Evolutionary conservation across 2,797 vertebrate species (phyloP).

Genomic region (Etheostoma nigrum): DNA sequence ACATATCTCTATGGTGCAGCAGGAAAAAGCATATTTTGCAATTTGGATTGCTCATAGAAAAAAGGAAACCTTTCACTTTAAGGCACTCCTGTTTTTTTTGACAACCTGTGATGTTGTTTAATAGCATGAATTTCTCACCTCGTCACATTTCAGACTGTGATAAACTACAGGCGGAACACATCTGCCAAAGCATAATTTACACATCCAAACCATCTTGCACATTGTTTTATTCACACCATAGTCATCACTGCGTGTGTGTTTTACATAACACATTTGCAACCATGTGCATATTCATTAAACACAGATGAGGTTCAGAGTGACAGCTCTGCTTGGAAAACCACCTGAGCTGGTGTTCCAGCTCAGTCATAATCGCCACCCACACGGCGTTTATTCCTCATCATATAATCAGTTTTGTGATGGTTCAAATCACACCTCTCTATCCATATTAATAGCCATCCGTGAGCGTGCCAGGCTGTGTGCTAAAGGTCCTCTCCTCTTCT

Average conservation of each 20-base stretch:
- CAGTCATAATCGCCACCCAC: constrained; percentile 44
- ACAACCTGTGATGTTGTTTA: not conserved
- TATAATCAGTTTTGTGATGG: constrained; percentile 36
- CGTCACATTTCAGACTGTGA: not conserved
- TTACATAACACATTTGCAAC: constrained; percentile 17
- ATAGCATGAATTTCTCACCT: not conserved
- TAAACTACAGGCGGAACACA: not conserved
- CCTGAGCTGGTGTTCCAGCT: constrained; percentile 8
- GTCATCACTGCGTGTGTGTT: not conserved
- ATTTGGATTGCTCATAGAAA: no score
- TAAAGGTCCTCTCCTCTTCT: constrained; percentile 52
- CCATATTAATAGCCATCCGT: constrained; percentile 57
- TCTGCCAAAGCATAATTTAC: not conserved
- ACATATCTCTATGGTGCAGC: not conserved
- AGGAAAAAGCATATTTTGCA: no score
- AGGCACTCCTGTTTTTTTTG: not conserved
- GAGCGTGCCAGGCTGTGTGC: constrained; percentile 19
- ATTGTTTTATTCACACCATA: not conserved
- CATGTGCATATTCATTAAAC: constrained; percentile 23
- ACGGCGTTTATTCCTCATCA: constrained; percentile 8
- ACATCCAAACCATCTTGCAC: constrained; percentile 1
- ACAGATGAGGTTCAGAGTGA: constrained; percentile 6
- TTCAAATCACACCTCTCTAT: constrained; percentile 43
- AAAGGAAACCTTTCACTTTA: no score
- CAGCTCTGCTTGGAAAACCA: constrained; percentile 6